These are phyloP conservation scores for Diplodus puntazzo DNA, from an alignment of 2,797 vertebrate genomes.

Conservation along the genomic window DNA sequence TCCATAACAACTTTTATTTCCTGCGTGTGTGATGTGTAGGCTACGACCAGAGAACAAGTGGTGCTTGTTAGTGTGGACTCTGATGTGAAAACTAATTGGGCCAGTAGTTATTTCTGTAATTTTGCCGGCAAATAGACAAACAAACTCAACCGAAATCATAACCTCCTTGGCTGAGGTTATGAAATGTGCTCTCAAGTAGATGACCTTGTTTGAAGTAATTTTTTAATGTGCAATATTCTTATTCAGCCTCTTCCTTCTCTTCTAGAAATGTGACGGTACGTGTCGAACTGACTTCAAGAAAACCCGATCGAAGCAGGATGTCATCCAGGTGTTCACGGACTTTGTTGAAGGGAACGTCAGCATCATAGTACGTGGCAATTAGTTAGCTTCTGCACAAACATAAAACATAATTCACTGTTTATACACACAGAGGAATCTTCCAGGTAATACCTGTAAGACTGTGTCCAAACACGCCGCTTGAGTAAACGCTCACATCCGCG, in stretches of 20 bases:
- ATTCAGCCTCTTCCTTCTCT: slow-evolving; percentile 4
- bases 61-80: too few species aligned
- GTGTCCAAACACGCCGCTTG: slow-evolving; percentile 6
- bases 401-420: not conserved
- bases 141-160: too few species aligned
- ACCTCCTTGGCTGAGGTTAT: too few species aligned
- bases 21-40: too few species aligned
- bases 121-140: too few species aligned
- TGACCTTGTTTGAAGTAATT: not conserved
- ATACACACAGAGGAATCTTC: slow-evolving; percentile 11
- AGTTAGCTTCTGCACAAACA: not conserved
- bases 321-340: slow-evolving; percentile 91
- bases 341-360: slow-evolving; percentile 90
- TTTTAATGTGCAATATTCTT: not conserved
- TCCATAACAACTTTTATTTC: too few species aligned
- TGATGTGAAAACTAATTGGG: too few species aligned
- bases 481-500: slow-evolving; percentile 29
- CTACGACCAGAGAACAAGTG: too few species aligned
- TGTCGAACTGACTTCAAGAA: slow-evolving; percentile 99
- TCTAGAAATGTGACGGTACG: slow-evolving; percentile 93
- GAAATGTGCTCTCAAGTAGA: not conserved
- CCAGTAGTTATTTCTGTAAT: too few species aligned
- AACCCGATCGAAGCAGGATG: slow-evolving; percentile 91
- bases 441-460: slow-evolving; percentile 22
- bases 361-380: slow-evolving; percentile 88